Base-by-base conservation (phyloP, 2,888 invertebrate species). In the Andrena dorsata region DNA sequence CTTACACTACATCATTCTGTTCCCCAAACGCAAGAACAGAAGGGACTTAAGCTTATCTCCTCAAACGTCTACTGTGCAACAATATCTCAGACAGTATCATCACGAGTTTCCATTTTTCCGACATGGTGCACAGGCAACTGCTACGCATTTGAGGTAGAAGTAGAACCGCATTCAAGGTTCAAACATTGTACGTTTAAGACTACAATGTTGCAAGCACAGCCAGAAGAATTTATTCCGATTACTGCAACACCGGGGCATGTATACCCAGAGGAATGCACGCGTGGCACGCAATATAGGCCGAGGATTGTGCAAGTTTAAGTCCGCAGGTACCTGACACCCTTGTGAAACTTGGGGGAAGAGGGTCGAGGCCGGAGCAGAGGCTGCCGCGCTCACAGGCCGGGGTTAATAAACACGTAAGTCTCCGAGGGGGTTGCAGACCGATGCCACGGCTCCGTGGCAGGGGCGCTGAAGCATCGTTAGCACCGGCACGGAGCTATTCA, bases 321-420 rank as follows among this genome's bases (percentile, higher is more conserved):
- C 66, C 53, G 68, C 61, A 68, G 72, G 56, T 74, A 69, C 30
- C 60, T 63, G 80, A 77, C 82, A 66, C 79, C 70, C 60, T 77
- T 63, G 26, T 60, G 61, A 51, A 66, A 51, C 35, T 58, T 32
- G 23, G 53, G 51, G 56, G 69, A 64, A 64, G 81, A 68, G 69
- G 53, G 58, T 68, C 35, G 75, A 69, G 49, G 66, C 63, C 26
- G 66, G 28, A 58, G 35, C 65, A 56, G 66, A 60, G 60, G 75
- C 41, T 65, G 73, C 60, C 41, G 58, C 32, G 68, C 69, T 80
- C 60, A 53, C 53, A 63, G 56, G 63, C 70, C 60, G 80, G 76
- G 85, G 82, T 90, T 90, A 90, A 90, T 90, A 90, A 90, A 88
- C 87, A 86, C 86, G 81, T 85, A 88, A 88, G 88, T 84, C 80